Percentiles rank a stretch among this genome's conserved stretches.
Conservation (phyloP, 1,140 invertebrate species). For the Tachypleus tridentatus region DNA sequence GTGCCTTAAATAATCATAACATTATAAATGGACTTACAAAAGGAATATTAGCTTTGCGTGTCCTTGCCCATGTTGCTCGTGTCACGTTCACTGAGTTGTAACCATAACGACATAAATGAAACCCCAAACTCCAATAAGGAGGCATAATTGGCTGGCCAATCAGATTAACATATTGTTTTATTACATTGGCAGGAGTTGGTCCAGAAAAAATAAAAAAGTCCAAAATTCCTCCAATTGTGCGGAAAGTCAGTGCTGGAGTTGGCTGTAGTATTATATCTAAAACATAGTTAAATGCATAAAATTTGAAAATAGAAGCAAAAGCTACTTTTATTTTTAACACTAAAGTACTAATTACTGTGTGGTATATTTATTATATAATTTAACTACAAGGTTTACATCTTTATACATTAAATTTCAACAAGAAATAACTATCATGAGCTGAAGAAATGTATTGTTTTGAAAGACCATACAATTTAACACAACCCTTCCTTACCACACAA, state of each 20-base stretch:
- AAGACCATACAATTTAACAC: too few relatives aligned
- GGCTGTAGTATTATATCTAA: slow-evolving; percentile 56
- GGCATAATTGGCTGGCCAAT: slow-evolving; percentile 31
- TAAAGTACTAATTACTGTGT: too few relatives aligned
- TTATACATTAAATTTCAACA: too few relatives aligned
- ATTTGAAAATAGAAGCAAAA: slow-evolving; percentile 3
- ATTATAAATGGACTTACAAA: too few relatives aligned
- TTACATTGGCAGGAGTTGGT: slow-evolving; percentile 46
- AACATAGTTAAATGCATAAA: not conserved
- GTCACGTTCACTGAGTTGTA: slow-evolving; percentile 55
- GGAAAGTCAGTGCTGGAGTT: slow-evolving; percentile 59
- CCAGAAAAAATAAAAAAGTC: slow-evolving; percentile 62
- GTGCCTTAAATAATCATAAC: too few relatives aligned
- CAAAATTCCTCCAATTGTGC: slow-evolving; percentile 59
- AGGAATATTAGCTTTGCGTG: too few relatives aligned
- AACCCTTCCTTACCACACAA: too few relatives aligned
- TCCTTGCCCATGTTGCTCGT: slow-evolving; percentile 23
- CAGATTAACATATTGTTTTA: slow-evolving; percentile 36
- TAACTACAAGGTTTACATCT: too few relatives aligned
- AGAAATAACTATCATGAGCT: too few relatives aligned
- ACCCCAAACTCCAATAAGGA: slow-evolving; percentile 38
- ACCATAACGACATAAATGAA: slow-evolving; percentile 49
- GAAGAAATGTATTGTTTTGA: too few relatives aligned
- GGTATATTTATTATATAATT: too few relatives aligned
- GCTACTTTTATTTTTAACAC: too few relatives aligned